Conservation (phyloP, 2,113 vertebrate species). For the Aphyosemion australe region DNA sequence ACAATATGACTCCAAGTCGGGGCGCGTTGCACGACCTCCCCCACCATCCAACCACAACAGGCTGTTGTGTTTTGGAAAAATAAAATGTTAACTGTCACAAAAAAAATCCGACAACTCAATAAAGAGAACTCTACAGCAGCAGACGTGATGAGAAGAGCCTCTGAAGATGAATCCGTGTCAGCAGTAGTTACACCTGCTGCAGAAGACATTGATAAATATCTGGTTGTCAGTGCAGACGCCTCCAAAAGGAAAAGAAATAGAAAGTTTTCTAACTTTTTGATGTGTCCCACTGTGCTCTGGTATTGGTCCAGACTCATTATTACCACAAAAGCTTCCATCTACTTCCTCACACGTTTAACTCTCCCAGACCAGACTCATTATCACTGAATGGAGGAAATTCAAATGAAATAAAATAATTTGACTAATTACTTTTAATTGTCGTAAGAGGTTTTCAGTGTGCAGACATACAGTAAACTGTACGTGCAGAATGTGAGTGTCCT, state of each 20-base stretch:
- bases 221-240: slow-evolving; percentile 30
- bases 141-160: slow-evolving; percentile 25
- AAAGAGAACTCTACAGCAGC: slow-evolving; percentile 20
- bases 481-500: background rate
- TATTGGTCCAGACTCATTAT: slow-evolving; percentile 50
- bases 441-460: no score
- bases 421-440: no score
- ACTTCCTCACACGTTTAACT: no score
- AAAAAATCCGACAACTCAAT: slow-evolving; percentile 40
- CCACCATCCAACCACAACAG: slow-evolving; percentile 26
- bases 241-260: slow-evolving; percentile 59
- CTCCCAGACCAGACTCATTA: no score
- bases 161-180: slow-evolving; percentile 37
- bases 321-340: no score
- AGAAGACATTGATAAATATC: slow-evolving; percentile 43
- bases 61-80: slow-evolving; percentile 23
- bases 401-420: background rate
- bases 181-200: slow-evolving; percentile 49
- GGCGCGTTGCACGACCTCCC: slow-evolving; percentile 2
- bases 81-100: slow-evolving; percentile 26
- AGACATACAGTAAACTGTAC: no score
- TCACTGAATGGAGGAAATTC: no score
- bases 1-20: slow-evolving; percentile 55
- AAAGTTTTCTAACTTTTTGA: slow-evolving; percentile 24
- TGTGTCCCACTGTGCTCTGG: slow-evolving; percentile 1